phyloP scores from a whole-genome alignment of 2,888 invertebrate genomes.

The Eulithis prunata region DNA sequence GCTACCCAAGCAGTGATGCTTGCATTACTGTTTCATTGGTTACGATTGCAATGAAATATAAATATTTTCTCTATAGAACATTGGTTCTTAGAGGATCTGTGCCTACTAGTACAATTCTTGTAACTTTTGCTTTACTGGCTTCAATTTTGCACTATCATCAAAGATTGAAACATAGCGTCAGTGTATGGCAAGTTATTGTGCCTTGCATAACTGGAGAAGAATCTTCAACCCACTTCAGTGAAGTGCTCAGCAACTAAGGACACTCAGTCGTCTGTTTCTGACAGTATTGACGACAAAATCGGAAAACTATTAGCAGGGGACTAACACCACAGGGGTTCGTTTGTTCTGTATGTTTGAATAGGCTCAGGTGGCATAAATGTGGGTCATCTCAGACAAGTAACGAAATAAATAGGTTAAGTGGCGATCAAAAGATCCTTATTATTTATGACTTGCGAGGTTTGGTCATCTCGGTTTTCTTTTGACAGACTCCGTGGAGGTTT shows the following conservation, averaged over 20 bases:
- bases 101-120: no score
- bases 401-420: constrained; percentile 22
- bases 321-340: constrained; percentile 32
- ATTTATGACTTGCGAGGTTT: no score
- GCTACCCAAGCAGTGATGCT: no score
- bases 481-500: no score
- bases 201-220: neutral
- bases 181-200: neutral
- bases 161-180: no score
- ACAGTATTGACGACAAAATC: constrained; percentile 14
- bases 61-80: no score
- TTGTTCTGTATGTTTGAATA: constrained; percentile 42
- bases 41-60: no score
- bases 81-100: no score
- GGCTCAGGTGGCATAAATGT: constrained; percentile 38
- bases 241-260: constrained; percentile 4
- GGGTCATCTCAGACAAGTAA: constrained; percentile 27
- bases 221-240: constrained; percentile 1
- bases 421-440: neutral
- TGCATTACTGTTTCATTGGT: no score
- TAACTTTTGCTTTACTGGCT: no score
- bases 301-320: constrained; percentile 4
- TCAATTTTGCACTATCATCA: no score
- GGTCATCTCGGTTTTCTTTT: no score
- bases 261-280: neutral